Percentiles rank a stretch among this genome's conserved stretches.
These are phyloP conservation scores for Cheilosia scutellata DNA, from an alignment of 2,888 invertebrate species.

Conservation along the genomic window DNA sequence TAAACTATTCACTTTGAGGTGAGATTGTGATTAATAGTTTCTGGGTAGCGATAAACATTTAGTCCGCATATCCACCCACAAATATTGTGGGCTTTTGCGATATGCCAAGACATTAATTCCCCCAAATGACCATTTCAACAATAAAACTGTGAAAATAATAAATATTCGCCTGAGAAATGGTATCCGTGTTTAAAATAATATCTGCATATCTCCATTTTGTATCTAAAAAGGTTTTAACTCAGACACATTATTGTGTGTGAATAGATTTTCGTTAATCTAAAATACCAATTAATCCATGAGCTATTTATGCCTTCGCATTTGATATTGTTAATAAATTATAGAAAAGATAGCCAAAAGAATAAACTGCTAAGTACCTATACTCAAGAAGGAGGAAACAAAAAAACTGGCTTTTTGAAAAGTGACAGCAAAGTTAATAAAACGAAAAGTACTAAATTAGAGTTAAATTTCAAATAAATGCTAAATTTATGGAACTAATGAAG, in stretches of 20 bases:
- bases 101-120: neutral
- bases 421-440: slow-evolving; percentile 51
- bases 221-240: neutral
- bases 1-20: slow-evolving; percentile 1
- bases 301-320: neutral
- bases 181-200: neutral
- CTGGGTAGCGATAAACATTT: slow-evolving; percentile 5
- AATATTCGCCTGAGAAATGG: neutral
- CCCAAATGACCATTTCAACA: neutral
- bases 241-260: neutral
- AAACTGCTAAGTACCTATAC: slow-evolving; percentile 56
- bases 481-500: slow-evolving; percentile 59
- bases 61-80: slow-evolving; percentile 5
- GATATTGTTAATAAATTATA: slow-evolving; percentile 6
- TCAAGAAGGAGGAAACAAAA: slow-evolving; percentile 2
- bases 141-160: neutral
- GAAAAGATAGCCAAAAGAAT: neutral
- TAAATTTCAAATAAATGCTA: slow-evolving; percentile 42
- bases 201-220: slow-evolving; percentile 2
- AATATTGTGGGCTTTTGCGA: neutral
- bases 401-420: slow-evolving; percentile 13
- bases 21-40: slow-evolving; percentile 15
- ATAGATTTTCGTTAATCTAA: slow-evolving; percentile 3
- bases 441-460: slow-evolving; percentile 45
- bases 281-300: neutral